Evolutionary conservation across 2,113 vertebrate species (phyloP), one percentile per base, ranked within the genome.

Genomic region (Macaca fascicularis): DNA sequence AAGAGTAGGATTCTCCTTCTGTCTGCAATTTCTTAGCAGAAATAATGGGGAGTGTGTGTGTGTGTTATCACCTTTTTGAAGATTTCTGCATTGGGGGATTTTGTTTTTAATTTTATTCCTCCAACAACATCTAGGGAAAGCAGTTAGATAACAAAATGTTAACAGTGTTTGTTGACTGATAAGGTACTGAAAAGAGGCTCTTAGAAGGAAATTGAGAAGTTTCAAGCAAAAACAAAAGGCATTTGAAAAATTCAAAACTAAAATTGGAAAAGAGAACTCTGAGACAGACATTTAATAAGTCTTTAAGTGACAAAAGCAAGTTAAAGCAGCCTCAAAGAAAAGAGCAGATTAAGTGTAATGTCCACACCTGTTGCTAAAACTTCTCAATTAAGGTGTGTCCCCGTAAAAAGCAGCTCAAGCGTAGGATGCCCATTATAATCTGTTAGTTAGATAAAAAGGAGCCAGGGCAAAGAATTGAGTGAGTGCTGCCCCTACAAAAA

Each of bases 361-460:
- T n/a, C 25, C 61, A 76, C 8, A 59, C 6, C 11, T 57, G 23
- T 25, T 40, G 23, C 16, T 27, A 93, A 72, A 87, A 59, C 38
- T 59, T 38, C 12, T 80, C 38, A 35, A 76, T 35, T 40, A 38
- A 80, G 45, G 22, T 79, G 3, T 5, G 17, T 57, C 35, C 43
- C 9, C 16, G 25, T 80, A 38, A 89, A 55, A 43, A 52, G 17
- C 8, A 40, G 3, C 8, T 69, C 22, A 19, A 57, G 55, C 32
- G 38, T 25, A 19, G 8, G 30, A 10, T 43, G 11, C 8, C 43
- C 8, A 23, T 6, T 5, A 48, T 38, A 45, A 93, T 69, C 61
- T 93, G 61, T 84, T 84, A 84, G 80, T 88, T 84, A 90, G 57
- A 88, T 45, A 78, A 55, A 81, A 52, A 90, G 83, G 40, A 85